Percentiles rank a stretch among this genome's conserved stretches.
Evolutionary conservation across 2,113 vertebrate species (phyloP).

Genomic region (Octodon degus): DNA sequence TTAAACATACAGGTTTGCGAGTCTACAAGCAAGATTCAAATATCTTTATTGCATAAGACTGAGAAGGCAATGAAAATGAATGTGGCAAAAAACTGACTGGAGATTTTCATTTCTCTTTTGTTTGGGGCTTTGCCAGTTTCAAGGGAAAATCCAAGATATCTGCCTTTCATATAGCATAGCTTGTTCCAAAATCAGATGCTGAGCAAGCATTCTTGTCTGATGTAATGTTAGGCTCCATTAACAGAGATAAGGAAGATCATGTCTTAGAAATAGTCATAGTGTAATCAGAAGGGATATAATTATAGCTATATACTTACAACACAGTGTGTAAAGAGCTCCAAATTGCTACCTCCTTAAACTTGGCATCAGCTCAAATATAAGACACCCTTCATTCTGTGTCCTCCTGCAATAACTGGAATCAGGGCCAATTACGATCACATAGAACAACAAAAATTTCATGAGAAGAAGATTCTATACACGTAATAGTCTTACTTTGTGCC

Average conservation of each 20-base stretch:
- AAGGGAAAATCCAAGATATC: neutral
- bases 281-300: neutral
- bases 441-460: neutral
- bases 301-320: neutral
- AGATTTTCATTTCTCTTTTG: conserved; percentile 48
- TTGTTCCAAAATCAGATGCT: neutral
- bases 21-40: neutral
- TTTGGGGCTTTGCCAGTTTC: neutral
- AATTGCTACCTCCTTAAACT: neutral
- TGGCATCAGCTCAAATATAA: neutral
- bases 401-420: neutral
- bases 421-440: too few relatives aligned
- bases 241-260: neutral
- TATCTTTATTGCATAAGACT: neutral
- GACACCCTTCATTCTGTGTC: neutral
- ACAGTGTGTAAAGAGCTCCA: neutral
- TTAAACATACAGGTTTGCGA: neutral
- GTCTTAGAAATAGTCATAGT: neutral
- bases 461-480: neutral
- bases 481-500: neutral
- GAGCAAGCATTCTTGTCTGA: neutral
- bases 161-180: neutral
- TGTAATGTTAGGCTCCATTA: neutral
- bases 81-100: neutral
- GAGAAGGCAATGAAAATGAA: neutral